These are phyloP conservation scores for Copidosoma aretas DNA, from an alignment of 2,888 invertebrate genomes.

Conservation along the genomic window DNA sequence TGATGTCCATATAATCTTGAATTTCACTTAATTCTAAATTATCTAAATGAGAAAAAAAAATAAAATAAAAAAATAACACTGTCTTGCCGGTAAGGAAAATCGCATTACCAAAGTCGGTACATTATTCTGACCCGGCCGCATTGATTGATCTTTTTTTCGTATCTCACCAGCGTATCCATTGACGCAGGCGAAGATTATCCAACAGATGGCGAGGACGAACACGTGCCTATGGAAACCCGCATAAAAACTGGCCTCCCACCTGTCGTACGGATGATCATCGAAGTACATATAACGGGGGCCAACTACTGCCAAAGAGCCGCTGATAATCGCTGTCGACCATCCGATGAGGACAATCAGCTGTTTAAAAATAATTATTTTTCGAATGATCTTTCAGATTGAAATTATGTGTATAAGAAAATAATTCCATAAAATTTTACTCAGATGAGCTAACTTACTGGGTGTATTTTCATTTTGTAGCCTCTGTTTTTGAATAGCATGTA, in stretches of 20 bases:
- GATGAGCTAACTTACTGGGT: conserved; percentile 24
- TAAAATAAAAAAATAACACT: too few relatives aligned
- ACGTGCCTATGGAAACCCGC: conserved; percentile 55
- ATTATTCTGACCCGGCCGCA: too few relatives aligned
- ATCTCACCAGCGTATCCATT: conserved; percentile 71
- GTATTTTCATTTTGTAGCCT: conserved; percentile 42
- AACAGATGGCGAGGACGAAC: conserved; percentile 53
- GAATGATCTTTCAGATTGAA: neutral
- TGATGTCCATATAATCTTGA: too few relatives aligned
- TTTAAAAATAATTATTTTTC: conserved; percentile 44
- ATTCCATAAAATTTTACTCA: neutral
- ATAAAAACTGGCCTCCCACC: conserved; percentile 55
- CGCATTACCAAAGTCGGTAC: too few relatives aligned
- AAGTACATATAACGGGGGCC: conserved; percentile 53
- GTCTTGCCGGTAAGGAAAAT: too few relatives aligned
- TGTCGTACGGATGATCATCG: conserved; percentile 48
- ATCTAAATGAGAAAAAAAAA: too few relatives aligned
- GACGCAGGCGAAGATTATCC: conserved; percentile 66
- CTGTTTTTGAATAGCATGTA: conserved; percentile 49
- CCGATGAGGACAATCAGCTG: conserved; percentile 34
- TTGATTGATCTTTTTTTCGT: neutral
- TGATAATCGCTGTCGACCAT: conserved; percentile 47
- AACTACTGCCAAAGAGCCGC: conserved; percentile 46
- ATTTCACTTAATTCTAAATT: too few relatives aligned
- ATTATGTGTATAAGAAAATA: neutral